These are phyloP conservation scores for Eupithecia subumbrata DNA, from an alignment of 2,888 invertebrate species.

Conservation along the genomic window DNA sequence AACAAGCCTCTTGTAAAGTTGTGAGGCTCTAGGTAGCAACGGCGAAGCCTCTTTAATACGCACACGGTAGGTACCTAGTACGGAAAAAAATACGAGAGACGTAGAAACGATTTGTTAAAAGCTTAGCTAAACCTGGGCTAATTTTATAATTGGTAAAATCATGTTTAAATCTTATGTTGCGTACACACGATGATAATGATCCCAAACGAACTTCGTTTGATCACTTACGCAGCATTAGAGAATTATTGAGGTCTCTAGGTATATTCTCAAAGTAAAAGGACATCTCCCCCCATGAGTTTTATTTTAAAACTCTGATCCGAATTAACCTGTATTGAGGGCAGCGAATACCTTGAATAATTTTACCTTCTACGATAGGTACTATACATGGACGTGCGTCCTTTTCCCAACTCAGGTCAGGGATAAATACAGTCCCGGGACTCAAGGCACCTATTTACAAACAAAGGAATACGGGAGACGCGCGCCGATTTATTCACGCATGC, in stretches of 20 bases:
- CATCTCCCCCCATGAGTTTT: background rate
- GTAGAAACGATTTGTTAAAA: background rate
- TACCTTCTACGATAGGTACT: background rate
- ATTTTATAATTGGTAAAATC: background rate
- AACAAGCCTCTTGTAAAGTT: background rate
- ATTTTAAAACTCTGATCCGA: background rate
- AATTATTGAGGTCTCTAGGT: background rate
- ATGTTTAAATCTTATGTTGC: too few species aligned
- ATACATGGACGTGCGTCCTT: background rate
- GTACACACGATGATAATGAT: too few species aligned
- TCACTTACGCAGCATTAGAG: background rate
- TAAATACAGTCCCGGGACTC: slow-evolving; percentile 5
- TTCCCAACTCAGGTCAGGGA: background rate
- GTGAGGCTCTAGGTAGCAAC: background rate
- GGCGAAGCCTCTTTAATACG: background rate
- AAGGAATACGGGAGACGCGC: slow-evolving; percentile 38
- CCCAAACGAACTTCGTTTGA: too few species aligned
- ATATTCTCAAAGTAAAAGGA: background rate
- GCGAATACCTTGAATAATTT: background rate
- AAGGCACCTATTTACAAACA: slow-evolving; percentile 55
- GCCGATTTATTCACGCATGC: slow-evolving; percentile 71
- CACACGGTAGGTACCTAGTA: background rate
- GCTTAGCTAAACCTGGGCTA: background rate
- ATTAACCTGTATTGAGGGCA: background rate
- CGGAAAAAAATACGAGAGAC: background rate